These are phyloP conservation scores for Cynopterus brachyotis DNA, from an alignment of 2,113 vertebrate species.

Conservation along the genomic window DNA sequence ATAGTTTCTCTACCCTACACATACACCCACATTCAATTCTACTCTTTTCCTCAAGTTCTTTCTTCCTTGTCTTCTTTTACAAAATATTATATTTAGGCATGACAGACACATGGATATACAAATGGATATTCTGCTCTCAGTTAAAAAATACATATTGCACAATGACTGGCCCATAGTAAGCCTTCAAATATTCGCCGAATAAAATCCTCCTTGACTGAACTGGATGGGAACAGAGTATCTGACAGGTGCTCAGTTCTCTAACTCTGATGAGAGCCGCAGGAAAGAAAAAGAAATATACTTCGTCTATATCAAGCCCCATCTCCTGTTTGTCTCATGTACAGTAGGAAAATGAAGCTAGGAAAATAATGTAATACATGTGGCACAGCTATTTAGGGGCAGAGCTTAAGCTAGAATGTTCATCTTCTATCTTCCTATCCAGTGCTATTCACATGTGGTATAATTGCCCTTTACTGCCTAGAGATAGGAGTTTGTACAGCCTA, in stretches of 20 bases:
- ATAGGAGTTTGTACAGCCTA: not conserved
- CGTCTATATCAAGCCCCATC: not conserved
- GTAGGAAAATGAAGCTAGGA: not conserved
- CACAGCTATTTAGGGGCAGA: not conserved
- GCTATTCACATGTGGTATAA: not conserved
- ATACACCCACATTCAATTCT: not conserved
- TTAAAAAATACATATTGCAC: not conserved
- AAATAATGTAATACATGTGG: not conserved
- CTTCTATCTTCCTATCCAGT: not conserved
- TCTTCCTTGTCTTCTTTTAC: not conserved
- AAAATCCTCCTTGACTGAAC: not conserved
- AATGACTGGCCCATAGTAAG: not conserved
- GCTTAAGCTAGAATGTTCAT: not conserved
- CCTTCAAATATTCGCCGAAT: not conserved
- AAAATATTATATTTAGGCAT: not conserved
- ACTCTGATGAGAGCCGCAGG: not conserved
- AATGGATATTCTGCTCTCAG: not conserved
- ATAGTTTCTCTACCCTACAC: not conserved
- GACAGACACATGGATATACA: not conserved
- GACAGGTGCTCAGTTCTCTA: not conserved
- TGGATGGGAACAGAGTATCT: not conserved
- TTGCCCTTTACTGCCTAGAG: not conserved
- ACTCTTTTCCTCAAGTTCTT: not conserved
- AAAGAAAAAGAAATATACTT: not conserved
- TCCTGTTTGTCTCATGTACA: not conserved